Percentiles rank a stretch among this genome's conserved stretches.
These are phyloP conservation scores for Drosophila truncata DNA, from an alignment of 1,140 invertebrate species.

Conservation along the genomic window DNA sequence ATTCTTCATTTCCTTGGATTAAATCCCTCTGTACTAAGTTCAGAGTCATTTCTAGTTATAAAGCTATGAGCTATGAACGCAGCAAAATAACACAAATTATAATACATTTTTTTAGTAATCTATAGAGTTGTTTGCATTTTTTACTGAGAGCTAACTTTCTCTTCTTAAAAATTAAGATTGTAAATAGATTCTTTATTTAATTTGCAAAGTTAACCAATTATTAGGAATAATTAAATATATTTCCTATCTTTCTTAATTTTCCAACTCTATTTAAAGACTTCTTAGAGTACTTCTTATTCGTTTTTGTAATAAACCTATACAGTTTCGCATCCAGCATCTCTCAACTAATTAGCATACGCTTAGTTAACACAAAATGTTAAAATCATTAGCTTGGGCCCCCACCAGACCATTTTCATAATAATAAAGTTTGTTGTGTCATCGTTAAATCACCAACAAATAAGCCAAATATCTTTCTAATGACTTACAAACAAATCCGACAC, in stretches of 20 bases:
- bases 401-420: conserved; percentile 25
- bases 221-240: too few relatives aligned
- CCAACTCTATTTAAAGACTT: too few relatives aligned
- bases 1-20: background rate
- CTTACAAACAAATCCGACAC: conserved; percentile 58
- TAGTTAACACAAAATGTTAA: conserved; percentile 13
- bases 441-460: conserved; percentile 30
- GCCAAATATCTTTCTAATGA: conserved; percentile 60
- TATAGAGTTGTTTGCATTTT: too few relatives aligned
- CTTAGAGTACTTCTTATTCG: too few relatives aligned
- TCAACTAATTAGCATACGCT: background rate
- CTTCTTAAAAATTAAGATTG: too few relatives aligned
- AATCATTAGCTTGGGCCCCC: conserved; percentile 35
- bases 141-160: background rate
- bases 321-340: background rate
- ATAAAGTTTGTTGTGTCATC: conserved; percentile 43
- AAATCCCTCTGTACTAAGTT: background rate
- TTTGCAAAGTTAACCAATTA: too few relatives aligned
- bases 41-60: conserved; percentile 1
- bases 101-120: background rate
- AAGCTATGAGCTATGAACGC: background rate
- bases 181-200: too few relatives aligned
- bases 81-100: too few relatives aligned
- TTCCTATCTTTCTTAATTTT: too few relatives aligned
- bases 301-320: too few relatives aligned